A percentile compares a stretch with the other conserved stretches of the same genome.
Conservation (phyloP, 1,140 invertebrate genomes). For the Thaumatotibia leucotreta region DNA sequence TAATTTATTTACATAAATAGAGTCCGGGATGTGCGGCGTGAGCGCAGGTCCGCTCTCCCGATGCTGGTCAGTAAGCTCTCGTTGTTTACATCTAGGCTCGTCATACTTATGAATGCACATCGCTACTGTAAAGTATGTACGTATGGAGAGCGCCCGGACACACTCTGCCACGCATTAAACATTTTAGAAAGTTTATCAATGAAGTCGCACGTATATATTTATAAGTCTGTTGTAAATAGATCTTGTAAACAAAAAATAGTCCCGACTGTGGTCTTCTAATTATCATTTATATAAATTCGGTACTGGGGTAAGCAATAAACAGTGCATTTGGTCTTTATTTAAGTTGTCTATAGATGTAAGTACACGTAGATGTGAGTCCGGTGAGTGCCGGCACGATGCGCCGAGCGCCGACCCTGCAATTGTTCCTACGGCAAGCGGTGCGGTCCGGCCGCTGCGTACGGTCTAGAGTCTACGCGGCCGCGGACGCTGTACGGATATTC, state of each 20-base stretch:
- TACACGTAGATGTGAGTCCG: background rate
- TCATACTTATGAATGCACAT: background rate
- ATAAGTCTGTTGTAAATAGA: background rate
- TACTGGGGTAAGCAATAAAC: background rate
- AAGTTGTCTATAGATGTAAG: background rate
- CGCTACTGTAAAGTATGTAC: background rate
- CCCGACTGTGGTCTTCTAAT: background rate
- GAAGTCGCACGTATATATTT: background rate
- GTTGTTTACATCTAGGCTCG: background rate
- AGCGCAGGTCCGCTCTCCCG: background rate
- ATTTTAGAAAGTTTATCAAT: background rate
- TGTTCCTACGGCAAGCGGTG: background rate
- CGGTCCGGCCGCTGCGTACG: background rate
- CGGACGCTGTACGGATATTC: background rate
- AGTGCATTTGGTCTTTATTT: background rate
- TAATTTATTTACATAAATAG: conserved; percentile 43
- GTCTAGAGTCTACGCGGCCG: background rate
- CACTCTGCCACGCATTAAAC: background rate
- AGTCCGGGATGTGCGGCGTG: conserved; percentile 3
- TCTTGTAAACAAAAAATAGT: background rate
- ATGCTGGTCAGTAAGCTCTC: conserved; percentile 5
- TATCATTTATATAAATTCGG: background rate
- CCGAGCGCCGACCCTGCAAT: background rate
- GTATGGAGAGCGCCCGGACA: background rate
- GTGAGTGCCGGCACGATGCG: background rate